These are phyloP conservation scores for rat (Rattus norvegicus) DNA, from an alignment of 2,113 vertebrate genomes.

Conservation along the genomic window DNA sequence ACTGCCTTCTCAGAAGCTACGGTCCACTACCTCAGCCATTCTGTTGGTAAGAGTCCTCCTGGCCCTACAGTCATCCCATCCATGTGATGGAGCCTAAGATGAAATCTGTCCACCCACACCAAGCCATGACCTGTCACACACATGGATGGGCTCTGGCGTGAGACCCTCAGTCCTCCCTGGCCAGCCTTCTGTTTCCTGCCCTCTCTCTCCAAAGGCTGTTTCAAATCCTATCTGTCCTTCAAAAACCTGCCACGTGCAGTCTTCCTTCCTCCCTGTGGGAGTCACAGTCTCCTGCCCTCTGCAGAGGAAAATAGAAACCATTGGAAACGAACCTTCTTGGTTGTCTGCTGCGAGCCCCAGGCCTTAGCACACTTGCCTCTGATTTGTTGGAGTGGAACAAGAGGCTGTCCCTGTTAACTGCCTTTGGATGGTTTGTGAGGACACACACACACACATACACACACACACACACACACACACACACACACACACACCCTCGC, in stretches of 20 bases:
- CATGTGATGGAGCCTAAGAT: not conserved
- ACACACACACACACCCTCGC: no score
- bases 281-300: not conserved
- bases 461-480: no score
- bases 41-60: not conserved
- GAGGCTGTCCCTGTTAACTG: no score
- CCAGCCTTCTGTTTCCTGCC: not conserved
- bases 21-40: not conserved
- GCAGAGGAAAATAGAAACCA: slow-evolving; percentile 32
- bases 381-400: not conserved
- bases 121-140: not conserved
- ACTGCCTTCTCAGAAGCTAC: not conserved
- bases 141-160: fast-evolving
- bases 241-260: not conserved
- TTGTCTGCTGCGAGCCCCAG: not conserved
- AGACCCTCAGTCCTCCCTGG: not conserved
- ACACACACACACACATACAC: not conserved
- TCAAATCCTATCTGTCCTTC: not conserved
- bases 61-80: no score
- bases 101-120: no score
- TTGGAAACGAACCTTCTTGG: not conserved
- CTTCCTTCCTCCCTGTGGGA: not conserved
- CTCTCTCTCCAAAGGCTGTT: not conserved
- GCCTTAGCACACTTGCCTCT: not conserved
- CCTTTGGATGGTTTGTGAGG: not conserved